Conservation (phyloP, 2,113 vertebrate species). For the Bungarus multicinctus region DNA sequence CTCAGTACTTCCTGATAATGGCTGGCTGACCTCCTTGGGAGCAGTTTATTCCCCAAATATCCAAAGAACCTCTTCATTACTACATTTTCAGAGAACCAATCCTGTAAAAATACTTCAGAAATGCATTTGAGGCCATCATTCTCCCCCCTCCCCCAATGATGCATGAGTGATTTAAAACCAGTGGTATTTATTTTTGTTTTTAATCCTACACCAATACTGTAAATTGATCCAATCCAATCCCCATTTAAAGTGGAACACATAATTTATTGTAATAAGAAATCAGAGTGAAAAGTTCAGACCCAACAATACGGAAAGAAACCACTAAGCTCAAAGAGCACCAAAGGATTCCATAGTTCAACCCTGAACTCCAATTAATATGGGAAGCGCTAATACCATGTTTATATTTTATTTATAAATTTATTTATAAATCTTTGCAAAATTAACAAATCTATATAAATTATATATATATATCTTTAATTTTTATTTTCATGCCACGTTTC, state of each 20-base stretch:
- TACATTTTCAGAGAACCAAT: background rate
- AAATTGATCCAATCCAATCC: background rate
- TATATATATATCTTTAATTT: too few species aligned
- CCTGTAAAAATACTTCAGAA: background rate
- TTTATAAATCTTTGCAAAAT: too few species aligned
- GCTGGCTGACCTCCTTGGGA: background rate
- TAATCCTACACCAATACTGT: background rate
- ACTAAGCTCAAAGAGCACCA: background rate
- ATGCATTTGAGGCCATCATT: background rate
- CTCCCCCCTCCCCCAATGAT: background rate
- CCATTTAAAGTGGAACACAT: background rate
- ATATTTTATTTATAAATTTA: background rate
- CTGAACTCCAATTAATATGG: background rate
- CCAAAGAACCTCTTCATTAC: background rate
- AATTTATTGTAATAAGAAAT: background rate
- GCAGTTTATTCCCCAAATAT: background rate
- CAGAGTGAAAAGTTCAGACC: background rate
- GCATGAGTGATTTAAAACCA: background rate
- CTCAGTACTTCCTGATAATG: background rate
- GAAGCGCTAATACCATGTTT: background rate
- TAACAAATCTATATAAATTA: too few species aligned
- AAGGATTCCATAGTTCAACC: background rate
- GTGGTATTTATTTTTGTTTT: background rate
- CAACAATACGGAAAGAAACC: background rate
- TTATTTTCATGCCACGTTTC: background rate